These are phyloP conservation scores for Pristis pectinata DNA, from an alignment of 2,797 vertebrate genomes.

Conservation along the genomic window DNA sequence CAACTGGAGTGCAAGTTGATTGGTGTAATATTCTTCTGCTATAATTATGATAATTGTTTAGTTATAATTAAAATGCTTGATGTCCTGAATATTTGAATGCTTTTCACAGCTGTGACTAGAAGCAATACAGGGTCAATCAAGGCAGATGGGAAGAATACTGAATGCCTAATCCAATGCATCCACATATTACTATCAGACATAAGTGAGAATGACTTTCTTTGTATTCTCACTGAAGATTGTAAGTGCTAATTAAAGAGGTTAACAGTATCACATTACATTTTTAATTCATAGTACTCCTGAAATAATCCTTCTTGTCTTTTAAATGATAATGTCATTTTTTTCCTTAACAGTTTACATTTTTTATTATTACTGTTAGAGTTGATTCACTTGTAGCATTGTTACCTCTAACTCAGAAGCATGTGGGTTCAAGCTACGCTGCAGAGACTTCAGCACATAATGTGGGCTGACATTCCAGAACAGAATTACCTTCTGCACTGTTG, in stretches of 20 bases:
- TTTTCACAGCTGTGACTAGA: neutral
- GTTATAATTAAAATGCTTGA: conserved; percentile 14
- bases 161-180: neutral
- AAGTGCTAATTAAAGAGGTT: neutral
- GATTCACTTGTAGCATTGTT: too few relatives aligned
- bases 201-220: conserved; percentile 8
- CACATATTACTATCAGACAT: neutral
- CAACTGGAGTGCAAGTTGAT: neutral
- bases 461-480: too few relatives aligned
- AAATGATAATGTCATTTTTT: neutral
- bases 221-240: neutral
- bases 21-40: neutral
- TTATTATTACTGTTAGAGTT: too few relatives aligned
- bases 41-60: neutral
- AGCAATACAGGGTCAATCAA: neutral
- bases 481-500: too few relatives aligned
- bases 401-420: too few relatives aligned
- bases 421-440: too few relatives aligned
- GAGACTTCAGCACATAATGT: too few relatives aligned
- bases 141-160: neutral
- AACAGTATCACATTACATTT: neutral
- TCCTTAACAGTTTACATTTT: neutral
- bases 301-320: neutral
- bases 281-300: neutral
- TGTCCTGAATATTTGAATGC: neutral